Evolutionary conservation across 2,797 vertebrate genomes (phyloP).

Genomic region (Sebastes goodei): DNA sequence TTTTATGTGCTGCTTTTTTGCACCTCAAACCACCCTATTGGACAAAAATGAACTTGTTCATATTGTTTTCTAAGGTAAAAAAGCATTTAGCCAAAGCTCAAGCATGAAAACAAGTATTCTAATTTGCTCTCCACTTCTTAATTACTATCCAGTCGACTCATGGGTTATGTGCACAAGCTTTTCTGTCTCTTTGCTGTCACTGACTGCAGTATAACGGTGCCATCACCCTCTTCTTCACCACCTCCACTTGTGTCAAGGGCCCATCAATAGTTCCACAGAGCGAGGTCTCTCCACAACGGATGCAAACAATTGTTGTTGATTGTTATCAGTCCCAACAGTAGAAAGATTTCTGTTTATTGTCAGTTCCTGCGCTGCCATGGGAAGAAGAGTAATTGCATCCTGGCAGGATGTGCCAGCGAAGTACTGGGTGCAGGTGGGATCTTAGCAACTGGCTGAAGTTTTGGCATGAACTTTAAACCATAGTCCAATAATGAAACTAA

Average conservation of each 20-base stretch:
- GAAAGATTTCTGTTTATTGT: slow-evolving; percentile 17
- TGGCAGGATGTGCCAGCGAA: neutral
- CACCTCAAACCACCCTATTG: neutral
- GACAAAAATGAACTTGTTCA: neutral
- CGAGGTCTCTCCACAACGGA: slow-evolving; percentile 7
- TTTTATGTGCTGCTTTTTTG: neutral
- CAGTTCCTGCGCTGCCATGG: neutral
- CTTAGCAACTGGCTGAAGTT: neutral
- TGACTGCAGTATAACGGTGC: neutral
- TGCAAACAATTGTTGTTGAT: slow-evolving; percentile 22
- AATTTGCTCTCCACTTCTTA: slow-evolving; percentile 22
- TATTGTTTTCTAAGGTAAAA: neutral
- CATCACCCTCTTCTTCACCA: slow-evolving; percentile 15
- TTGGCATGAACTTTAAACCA: neutral
- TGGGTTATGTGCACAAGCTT: slow-evolving; percentile 1
- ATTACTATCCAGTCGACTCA: slow-evolving; percentile 12
- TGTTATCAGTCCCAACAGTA: slow-evolving; percentile 25
- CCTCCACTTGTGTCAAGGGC: slow-evolving; percentile 28
- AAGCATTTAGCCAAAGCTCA: neutral
- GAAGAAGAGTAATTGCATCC: neutral
- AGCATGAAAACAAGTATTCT: slow-evolving; percentile 2
- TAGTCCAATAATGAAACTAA: neutral
- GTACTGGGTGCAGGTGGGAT: neutral
- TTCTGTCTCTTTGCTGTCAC: slow-evolving; percentile 33
- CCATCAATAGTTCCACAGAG: slow-evolving; percentile 20